Conservation (phyloP, 2,797 vertebrate genomes). For the Distichodus sexfasciatus region DNA sequence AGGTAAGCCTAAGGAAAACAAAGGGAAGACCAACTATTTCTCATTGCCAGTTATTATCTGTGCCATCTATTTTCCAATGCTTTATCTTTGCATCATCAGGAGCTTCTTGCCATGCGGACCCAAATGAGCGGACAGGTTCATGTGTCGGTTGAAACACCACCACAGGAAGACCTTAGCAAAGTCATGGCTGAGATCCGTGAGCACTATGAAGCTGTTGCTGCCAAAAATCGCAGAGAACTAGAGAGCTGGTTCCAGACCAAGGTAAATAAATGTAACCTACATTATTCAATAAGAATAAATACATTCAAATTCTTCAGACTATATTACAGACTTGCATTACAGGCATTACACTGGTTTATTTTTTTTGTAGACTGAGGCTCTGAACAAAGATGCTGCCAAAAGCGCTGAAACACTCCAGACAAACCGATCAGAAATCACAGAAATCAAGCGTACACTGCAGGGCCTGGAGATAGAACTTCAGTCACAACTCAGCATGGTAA, state of each 20-base stretch:
- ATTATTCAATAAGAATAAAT: too few species aligned
- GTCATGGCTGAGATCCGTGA: slow-evolving; percentile 76
- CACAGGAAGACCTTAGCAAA: slow-evolving; percentile 70
- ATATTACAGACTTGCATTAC: too few species aligned
- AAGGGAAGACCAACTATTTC: too few species aligned
- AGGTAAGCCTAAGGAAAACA: slow-evolving; percentile 56
- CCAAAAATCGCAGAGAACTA: slow-evolving; percentile 76
- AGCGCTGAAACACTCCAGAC: slow-evolving; percentile 39
- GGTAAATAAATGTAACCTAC: too few species aligned
- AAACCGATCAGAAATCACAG: slow-evolving; percentile 40
- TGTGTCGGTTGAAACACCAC: slow-evolving; percentile 77
- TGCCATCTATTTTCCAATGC: not conserved
- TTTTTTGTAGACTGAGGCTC: slow-evolving; percentile 8
- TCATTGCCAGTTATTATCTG: too few species aligned
- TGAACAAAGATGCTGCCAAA: slow-evolving; percentile 38
- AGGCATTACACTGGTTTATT: not conserved
- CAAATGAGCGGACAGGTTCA: slow-evolving; percentile 76
- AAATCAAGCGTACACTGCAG: slow-evolving; percentile 62
- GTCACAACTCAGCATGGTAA: slow-evolving; percentile 74
- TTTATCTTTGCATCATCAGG: slow-evolving; percentile 49
- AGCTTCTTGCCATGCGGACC: slow-evolving; percentile 63
- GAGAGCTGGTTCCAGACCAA: slow-evolving; percentile 81
- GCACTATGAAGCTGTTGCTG: slow-evolving; percentile 74
- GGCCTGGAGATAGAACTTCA: slow-evolving; percentile 79
- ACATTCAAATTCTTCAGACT: too few species aligned